These are phyloP conservation scores for Cyclargus thomasi DNA, from an alignment of 1,140 invertebrate genomes.

Conservation along the genomic window DNA sequence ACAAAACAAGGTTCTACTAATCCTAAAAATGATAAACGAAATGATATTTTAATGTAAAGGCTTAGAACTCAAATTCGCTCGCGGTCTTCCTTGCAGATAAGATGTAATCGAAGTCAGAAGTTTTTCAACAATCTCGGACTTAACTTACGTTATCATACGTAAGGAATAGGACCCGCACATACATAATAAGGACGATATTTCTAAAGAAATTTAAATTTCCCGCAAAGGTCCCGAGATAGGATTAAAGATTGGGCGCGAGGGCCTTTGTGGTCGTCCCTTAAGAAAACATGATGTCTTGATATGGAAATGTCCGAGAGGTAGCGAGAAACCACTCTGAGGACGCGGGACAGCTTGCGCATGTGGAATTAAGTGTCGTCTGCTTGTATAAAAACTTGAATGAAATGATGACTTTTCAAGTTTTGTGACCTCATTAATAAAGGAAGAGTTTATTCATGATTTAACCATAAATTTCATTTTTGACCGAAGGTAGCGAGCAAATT, in stretches of 20 bases:
- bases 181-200: constrained; percentile 75
- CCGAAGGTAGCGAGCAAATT: too few species aligned
- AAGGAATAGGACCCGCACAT: constrained; percentile 73
- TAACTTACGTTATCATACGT: constrained; percentile 72
- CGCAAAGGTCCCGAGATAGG: constrained; percentile 74
- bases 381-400: not conserved
- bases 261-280: constrained; percentile 72
- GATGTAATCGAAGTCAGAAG: constrained; percentile 61
- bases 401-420: not conserved
- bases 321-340: constrained; percentile 67
- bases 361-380: constrained; percentile 41
- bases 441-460: not conserved
- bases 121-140: constrained; percentile 75
- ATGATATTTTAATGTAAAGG: constrained; percentile 36
- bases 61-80: constrained; percentile 53
- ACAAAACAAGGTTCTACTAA: constrained; percentile 73
- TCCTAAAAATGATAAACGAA: constrained; percentile 42
- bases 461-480: too few species aligned
- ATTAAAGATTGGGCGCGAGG: constrained; percentile 74
- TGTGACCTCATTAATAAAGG: not conserved
- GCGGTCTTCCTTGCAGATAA: constrained; percentile 36
- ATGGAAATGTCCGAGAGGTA: constrained; percentile 70
- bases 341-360: constrained; percentile 57
- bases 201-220: constrained; percentile 76
- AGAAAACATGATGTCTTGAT: constrained; percentile 74